Evolutionary conservation across 2,113 vertebrate species (phyloP).

Genomic region (Empidonax alnorum): DNA sequence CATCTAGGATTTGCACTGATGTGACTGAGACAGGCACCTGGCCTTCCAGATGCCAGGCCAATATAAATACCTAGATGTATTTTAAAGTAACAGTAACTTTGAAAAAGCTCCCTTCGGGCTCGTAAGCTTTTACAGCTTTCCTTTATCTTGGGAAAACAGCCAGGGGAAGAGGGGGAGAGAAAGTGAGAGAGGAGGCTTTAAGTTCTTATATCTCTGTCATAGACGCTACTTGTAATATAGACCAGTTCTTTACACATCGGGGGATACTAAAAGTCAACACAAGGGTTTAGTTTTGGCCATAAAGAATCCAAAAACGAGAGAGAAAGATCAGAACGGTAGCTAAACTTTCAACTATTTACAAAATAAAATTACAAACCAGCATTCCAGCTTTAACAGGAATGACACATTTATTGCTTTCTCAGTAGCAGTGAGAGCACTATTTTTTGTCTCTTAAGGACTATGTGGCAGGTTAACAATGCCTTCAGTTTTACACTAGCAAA

Average conservation of each 20-base stretch:
- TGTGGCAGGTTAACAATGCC: conserved; percentile 49
- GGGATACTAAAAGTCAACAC: conserved; percentile 41
- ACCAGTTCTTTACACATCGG: background rate
- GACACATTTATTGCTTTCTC: conserved; percentile 58
- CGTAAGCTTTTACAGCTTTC: background rate
- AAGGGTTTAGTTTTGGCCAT: conserved; percentile 44
- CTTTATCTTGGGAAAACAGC: background rate
- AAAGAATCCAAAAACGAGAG: conserved; percentile 41
- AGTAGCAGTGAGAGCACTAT: conserved; percentile 48
- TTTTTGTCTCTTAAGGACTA: conserved; percentile 64
- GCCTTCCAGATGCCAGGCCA: background rate
- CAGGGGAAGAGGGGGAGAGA: background rate
- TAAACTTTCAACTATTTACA: conserved; percentile 54
- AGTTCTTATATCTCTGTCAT: background rate
- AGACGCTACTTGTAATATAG: background rate
- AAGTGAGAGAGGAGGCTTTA: background rate
- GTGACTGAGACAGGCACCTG: background rate
- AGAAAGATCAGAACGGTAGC: conserved; percentile 42
- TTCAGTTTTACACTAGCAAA: conserved; percentile 48
- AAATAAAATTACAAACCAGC: conserved; percentile 54
- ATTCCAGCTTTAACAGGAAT: conserved; percentile 46
- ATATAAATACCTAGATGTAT: background rate
- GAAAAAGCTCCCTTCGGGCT: conserved; percentile 4
- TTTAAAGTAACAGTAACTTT: conserved; percentile 51
- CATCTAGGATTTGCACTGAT: background rate